Percentiles rank a stretch among this genome's conserved stretches.
phyloP scores from a whole-genome alignment of 2,888 invertebrate genomes.

The Hoplodrina blanda region DNA sequence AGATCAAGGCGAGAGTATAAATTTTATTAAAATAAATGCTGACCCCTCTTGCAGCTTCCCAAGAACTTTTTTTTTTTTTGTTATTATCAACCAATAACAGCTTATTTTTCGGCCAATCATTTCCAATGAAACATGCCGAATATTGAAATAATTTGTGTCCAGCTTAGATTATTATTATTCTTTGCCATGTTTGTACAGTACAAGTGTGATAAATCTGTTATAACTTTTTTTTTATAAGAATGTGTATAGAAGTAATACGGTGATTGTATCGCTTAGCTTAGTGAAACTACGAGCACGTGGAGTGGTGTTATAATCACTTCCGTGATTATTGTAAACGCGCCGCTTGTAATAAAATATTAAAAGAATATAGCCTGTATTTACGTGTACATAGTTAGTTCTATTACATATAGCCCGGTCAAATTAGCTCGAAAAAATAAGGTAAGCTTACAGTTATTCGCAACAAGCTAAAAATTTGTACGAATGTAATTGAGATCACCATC shows the following conservation, averaged over 20 bases:
- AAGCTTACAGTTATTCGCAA: too few species aligned
- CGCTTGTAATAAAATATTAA: slow-evolving; percentile 75
- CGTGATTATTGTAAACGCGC: slow-evolving; percentile 72
- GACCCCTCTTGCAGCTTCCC: slow-evolving; percentile 60
- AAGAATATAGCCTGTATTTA: slow-evolving; percentile 78
- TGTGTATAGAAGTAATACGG: slow-evolving; percentile 68
- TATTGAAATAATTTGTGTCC: slow-evolving; percentile 58
- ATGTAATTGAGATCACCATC: too few species aligned
- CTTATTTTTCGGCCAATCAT: slow-evolving; percentile 15
- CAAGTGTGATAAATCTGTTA: slow-evolving; percentile 82
- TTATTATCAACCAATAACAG: slow-evolving; percentile 25
- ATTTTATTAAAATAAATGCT: slow-evolving; percentile 48
- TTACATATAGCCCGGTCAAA: slow-evolving; percentile 52
- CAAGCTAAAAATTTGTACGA: too few species aligned
- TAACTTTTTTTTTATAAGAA: slow-evolving; percentile 55
- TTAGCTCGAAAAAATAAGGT: too few species aligned
- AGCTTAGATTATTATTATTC: slow-evolving; percentile 70
- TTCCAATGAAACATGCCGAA: slow-evolving; percentile 19
- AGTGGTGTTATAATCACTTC: slow-evolving; percentile 89
- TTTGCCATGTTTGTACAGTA: slow-evolving; percentile 87
- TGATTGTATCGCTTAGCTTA: slow-evolving; percentile 70
- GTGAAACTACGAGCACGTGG: slow-evolving; percentile 68
- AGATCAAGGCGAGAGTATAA: slow-evolving; percentile 58
- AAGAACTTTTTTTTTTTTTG: slow-evolving; percentile 32
- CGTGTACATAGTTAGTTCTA: slow-evolving; percentile 76